These are phyloP conservation scores for Takifugu flavidus DNA, from an alignment of 2,113 vertebrate species.

Conservation along the genomic window DNA sequence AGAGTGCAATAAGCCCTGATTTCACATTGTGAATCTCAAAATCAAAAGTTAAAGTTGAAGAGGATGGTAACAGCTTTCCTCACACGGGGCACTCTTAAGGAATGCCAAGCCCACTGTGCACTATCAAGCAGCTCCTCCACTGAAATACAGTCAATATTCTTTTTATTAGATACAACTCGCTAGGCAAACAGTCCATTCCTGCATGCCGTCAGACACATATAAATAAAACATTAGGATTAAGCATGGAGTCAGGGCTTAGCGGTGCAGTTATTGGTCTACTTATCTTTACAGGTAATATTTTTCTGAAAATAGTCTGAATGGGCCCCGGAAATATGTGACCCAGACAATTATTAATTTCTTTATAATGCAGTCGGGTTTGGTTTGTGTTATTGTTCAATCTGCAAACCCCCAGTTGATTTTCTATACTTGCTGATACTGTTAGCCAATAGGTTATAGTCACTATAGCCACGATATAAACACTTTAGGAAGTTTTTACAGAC, in stretches of 20 bases:
- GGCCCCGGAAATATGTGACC: not conserved
- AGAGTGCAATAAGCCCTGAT: no score
- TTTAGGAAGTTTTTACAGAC: no score
- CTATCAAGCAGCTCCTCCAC: not conserved
- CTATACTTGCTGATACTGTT: no score
- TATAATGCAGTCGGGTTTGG: no score
- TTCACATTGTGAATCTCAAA: not conserved
- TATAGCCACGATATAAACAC: no score
- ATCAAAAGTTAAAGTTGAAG: not conserved
- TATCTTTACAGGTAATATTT: constrained; percentile 28
- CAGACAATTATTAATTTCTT: not conserved
- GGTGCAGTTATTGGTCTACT: constrained; percentile 34
- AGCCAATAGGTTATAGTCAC: no score
- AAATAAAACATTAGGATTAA: constrained; percentile 62
- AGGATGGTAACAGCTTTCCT: constrained; percentile 1
- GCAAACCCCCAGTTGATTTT: not conserved
- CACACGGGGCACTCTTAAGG: constrained; percentile 5
- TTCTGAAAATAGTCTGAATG: constrained; percentile 4
- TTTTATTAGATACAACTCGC: constrained; percentile 41
- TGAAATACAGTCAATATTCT: constrained; percentile 44
- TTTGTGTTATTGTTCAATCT: not conserved
- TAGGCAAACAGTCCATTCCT: constrained; percentile 45
- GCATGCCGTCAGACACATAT: constrained; percentile 37
- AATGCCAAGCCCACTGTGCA: constrained; percentile 15
- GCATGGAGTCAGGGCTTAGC: constrained; percentile 26